These are phyloP conservation scores for Nibea coibor DNA, from an alignment of 2,113 vertebrate species.

Conservation along the genomic window DNA sequence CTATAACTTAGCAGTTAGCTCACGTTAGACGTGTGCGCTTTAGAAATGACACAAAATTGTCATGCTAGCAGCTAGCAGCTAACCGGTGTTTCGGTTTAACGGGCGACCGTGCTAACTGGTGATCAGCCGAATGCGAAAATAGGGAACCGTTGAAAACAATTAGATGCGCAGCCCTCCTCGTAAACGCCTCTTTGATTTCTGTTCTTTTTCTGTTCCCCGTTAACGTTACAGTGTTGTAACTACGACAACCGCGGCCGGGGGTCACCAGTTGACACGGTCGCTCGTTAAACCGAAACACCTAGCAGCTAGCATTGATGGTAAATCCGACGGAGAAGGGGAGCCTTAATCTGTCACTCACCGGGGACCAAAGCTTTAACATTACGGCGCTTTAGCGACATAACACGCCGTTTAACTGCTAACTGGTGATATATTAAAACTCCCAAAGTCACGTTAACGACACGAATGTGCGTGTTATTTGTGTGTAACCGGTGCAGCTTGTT, in stretches of 20 bases:
- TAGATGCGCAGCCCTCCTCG: too few species aligned
- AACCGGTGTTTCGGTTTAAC: too few species aligned
- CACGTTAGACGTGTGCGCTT: not conserved
- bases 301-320: constrained; percentile 62
- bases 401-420: constrained; percentile 14
- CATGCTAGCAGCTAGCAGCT: constrained; percentile 56
- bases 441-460: not conserved
- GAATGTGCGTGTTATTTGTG: not conserved
- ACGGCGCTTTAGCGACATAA: constrained; percentile 32
- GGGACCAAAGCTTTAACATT: constrained; percentile 60
- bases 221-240: too few species aligned
- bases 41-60: constrained; percentile 11
- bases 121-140: too few species aligned
- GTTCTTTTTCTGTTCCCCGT: too few species aligned
- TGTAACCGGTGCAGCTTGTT: not conserved
- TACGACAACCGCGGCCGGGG: too few species aligned
- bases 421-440: too few species aligned
- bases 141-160: too few species aligned
- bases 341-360: constrained; percentile 76
- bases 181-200: too few species aligned
- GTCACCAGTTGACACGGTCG: too few species aligned
- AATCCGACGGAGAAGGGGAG: constrained; percentile 70
- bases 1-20: not conserved
- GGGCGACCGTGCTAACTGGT: too few species aligned
- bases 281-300: too few species aligned